Conservation (phyloP, 2,797 vertebrate species). For the Crenichthys baileyi region DNA sequence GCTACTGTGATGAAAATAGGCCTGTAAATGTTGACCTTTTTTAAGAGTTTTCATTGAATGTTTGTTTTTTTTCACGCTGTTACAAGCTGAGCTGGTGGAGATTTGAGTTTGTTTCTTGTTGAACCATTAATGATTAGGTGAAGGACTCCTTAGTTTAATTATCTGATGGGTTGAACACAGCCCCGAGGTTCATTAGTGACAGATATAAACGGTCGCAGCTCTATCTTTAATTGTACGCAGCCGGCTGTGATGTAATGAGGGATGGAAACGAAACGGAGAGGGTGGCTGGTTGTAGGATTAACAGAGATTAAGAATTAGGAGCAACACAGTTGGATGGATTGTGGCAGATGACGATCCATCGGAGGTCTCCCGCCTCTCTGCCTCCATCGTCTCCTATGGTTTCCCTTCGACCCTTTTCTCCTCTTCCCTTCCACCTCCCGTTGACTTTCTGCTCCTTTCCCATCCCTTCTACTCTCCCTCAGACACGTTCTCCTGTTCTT, state of each 20-base stretch:
- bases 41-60: not conserved
- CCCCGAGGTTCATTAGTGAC: constrained; percentile 18
- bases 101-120: not conserved
- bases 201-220: constrained; percentile 4
- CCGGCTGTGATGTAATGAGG: constrained; percentile 41
- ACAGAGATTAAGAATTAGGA: constrained; percentile 77
- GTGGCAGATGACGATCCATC: constrained; percentile 67
- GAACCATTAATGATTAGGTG: not conserved
- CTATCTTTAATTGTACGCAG: constrained; percentile 37
- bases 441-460: constrained; percentile 22
- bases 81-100: not conserved
- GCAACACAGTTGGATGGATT: constrained; percentile 60
- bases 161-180: constrained; percentile 14
- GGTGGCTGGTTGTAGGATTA: constrained; percentile 72
- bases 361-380: constrained; percentile 33
- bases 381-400: constrained; percentile 9
- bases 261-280: constrained; percentile 52
- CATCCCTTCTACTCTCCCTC: constrained; percentile 11
- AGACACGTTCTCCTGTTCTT: constrained; percentile 7
- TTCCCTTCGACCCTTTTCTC: not conserved
- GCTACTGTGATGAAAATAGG: not conserved
- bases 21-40: not conserved
- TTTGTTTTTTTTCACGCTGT: not conserved
- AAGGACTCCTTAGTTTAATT: not conserved
- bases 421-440: constrained; percentile 8